Percentiles rank a stretch among this genome's conserved stretches.
phyloP scores from a whole-genome alignment of 92 coral and sea anemone species.

The Plumapathes pennacea region DNA sequence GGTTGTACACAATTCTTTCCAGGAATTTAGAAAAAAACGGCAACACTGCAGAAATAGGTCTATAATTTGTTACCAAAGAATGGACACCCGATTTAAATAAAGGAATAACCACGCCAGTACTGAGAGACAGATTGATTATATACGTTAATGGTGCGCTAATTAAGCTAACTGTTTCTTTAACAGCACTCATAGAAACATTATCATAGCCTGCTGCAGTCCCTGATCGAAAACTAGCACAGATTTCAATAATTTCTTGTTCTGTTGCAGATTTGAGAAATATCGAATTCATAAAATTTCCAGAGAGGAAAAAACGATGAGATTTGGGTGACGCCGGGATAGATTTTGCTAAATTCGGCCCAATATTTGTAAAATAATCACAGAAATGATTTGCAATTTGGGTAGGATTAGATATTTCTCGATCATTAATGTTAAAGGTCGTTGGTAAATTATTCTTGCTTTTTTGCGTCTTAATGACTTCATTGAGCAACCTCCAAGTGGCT shows the following conservation, averaged over 20 bases:
- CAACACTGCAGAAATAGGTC: conserved; percentile 31
- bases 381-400: neutral
- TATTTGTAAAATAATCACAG: conserved; percentile 3
- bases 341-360: conserved; percentile 3
- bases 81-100: conserved; percentile 10
- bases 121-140: conserved; percentile 28
- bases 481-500: conserved; percentile 17
- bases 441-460: conserved; percentile 1
- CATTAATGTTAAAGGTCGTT: neutral
- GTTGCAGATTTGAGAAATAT: too few species aligned
- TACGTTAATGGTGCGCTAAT: conserved; percentile 10
- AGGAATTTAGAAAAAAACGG: conserved; percentile 26
- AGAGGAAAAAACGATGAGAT: too few species aligned
- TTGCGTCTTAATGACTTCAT: conserved; percentile 3
- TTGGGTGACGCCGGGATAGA: too few species aligned
- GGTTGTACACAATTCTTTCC: conserved; percentile 17
- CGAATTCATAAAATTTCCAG: too few species aligned
- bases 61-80: conserved; percentile 20
- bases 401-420: conserved; percentile 1
- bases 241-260: too few species aligned
- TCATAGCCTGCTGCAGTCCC: conserved; percentile 19
- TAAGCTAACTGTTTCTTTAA: conserved; percentile 12
- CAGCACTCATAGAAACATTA: conserved; percentile 8
- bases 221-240: conserved; percentile 10
- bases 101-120: conserved; percentile 5